Conservation (phyloP, 2,888 invertebrate genomes). For the Aleiodes testaceus region DNA sequence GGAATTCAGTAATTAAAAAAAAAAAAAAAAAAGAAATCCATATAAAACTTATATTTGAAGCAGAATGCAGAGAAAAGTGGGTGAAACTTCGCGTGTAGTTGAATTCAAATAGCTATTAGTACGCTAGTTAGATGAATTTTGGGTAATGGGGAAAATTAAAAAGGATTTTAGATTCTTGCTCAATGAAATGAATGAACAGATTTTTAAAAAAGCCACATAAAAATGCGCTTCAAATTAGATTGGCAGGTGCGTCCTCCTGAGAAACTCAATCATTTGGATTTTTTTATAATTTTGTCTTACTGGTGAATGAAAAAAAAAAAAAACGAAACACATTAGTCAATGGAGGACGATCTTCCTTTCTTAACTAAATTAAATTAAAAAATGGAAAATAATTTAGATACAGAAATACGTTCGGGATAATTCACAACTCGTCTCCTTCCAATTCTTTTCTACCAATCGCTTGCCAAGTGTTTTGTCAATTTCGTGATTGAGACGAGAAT, state of each 20-base stretch:
- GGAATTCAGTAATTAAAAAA: background rate
- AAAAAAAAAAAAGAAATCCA: background rate
- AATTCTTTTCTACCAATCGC: conserved; percentile 34
- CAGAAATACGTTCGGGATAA: conserved; percentile 39
- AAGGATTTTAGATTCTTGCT: conserved; percentile 63
- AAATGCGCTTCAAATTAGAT: conserved; percentile 30
- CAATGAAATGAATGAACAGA: conserved; percentile 54
- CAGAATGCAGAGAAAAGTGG: conserved; percentile 3
- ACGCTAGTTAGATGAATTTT: conserved; percentile 60
- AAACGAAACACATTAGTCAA: no score
- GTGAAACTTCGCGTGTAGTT: conserved; percentile 10
- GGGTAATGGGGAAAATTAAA: conserved; percentile 34
- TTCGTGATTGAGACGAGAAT: conserved; percentile 37
- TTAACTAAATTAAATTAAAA: conserved; percentile 16
- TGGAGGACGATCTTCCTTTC: conserved; percentile 29
- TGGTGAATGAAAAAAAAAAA: background rate
- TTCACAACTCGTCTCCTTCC: conserved; percentile 39
- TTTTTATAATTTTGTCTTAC: conserved; percentile 24
- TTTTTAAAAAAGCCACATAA: conserved; percentile 36
- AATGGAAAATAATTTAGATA: conserved; percentile 21
- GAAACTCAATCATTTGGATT: conserved; percentile 12
- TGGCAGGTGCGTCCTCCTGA: conserved; percentile 31
- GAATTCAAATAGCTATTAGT: conserved; percentile 56
- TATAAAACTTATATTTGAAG: conserved; percentile 1
- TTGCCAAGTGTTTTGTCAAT: conserved; percentile 50